These are phyloP conservation scores for Nephrotoma guestfalica DNA, from an alignment of 2,888 invertebrate genomes.

Conservation along the genomic window DNA sequence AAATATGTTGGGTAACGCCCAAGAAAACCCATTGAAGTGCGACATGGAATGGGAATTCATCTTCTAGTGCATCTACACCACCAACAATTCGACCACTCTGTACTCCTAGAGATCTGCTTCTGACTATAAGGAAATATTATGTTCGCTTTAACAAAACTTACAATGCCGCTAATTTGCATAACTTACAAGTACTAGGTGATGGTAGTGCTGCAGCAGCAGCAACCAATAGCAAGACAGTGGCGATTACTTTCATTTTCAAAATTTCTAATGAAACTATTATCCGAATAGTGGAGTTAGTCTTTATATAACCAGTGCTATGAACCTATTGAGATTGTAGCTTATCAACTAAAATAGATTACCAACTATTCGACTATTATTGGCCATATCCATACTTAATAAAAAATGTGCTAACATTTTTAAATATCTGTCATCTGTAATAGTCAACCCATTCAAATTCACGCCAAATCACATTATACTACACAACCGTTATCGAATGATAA, in stretches of 20 bases:
- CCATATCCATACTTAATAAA: background rate
- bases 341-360: background rate
- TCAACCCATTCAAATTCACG: background rate
- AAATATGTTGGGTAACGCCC: slow-evolving; percentile 25
- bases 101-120: background rate
- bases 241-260: slow-evolving; percentile 20
- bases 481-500: background rate
- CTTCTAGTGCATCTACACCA: slow-evolving; percentile 26
- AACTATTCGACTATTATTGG: background rate
- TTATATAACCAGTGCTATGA: background rate
- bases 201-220: slow-evolving; percentile 18
- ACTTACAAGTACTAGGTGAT: slow-evolving; percentile 14
- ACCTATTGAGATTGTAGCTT: background rate
- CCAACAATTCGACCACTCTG: slow-evolving; percentile 20
- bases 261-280: background rate
- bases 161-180: slow-evolving; percentile 3
- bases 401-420: background rate
- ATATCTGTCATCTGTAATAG: background rate
- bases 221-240: slow-evolving; percentile 18
- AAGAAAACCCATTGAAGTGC: slow-evolving; percentile 23
- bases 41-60: slow-evolving; percentile 33
- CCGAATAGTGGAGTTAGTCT: background rate
- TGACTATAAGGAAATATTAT: background rate
- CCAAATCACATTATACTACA: background rate
- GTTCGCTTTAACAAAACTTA: background rate